Evolutionary conservation across 2,113 vertebrate species (phyloP).

Genomic region (Calonectris borealis): DNA sequence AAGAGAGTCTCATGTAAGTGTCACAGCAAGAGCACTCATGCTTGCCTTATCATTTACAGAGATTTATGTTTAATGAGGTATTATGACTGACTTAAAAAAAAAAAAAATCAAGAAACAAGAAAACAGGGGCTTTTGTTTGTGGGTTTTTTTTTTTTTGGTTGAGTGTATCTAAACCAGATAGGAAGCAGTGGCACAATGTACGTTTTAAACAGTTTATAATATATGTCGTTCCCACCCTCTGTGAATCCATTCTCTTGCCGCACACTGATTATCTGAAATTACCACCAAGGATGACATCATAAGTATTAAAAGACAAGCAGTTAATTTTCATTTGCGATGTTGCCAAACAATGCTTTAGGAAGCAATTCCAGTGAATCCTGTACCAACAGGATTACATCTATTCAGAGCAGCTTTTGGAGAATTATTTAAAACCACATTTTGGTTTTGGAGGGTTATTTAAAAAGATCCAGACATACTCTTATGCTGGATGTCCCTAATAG

Average conservation of each 20-base stretch:
- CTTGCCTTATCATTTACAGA: background rate
- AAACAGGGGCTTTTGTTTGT: background rate
- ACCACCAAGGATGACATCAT: background rate
- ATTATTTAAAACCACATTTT: background rate
- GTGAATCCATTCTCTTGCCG: background rate
- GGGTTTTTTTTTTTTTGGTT: background rate
- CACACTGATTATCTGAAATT: background rate
- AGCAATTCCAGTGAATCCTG: background rate
- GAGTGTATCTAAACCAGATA: background rate
- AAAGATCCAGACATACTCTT: background rate
- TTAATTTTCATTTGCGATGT: background rate
- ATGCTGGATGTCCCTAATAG: background rate
- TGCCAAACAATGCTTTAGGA: background rate
- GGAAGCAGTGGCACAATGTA: background rate
- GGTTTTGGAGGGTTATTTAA: background rate
- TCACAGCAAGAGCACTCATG: background rate
- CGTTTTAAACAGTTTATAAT: background rate
- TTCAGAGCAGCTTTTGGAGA: background rate
- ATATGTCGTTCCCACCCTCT: background rate
- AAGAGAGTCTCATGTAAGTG: background rate
- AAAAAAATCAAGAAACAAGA: background rate
- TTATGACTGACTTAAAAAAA: background rate
- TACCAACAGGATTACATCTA: background rate
- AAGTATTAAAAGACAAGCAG: background rate
- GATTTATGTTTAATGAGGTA: background rate